phyloP scores from a whole-genome alignment of 2,888 invertebrate genomes.

The Ophion slaviceki region DNA sequence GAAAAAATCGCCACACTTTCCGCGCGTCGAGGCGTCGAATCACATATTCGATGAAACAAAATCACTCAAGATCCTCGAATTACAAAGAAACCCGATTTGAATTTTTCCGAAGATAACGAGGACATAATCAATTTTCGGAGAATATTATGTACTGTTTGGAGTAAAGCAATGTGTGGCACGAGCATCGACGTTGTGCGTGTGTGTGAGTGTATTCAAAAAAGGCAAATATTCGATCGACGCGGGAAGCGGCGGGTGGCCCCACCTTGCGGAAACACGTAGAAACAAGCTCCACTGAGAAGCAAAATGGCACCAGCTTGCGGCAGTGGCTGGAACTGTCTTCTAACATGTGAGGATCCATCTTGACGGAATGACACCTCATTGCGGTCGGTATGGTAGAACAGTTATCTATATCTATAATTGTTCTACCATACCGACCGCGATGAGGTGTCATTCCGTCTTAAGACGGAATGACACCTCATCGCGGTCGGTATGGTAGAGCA shows the following conservation, averaged over 20 bases:
- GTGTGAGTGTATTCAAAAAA: neutral
- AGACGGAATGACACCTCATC: too few species aligned
- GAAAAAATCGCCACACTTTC: neutral
- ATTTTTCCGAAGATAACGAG: neutral
- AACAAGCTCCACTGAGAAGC: neutral
- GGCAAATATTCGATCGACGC: slow-evolving; percentile 28
- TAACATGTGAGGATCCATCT: too few species aligned
- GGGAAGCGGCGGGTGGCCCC: neutral
- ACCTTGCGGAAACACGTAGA: neutral
- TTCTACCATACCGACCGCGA: too few species aligned
- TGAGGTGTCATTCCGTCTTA: too few species aligned
- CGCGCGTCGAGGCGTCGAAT: neutral
- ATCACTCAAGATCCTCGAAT: neutral
- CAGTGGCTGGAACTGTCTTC: too few species aligned
- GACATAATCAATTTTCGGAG: slow-evolving; percentile 5
- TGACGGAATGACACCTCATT: too few species aligned
- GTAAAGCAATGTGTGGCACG: slow-evolving; percentile 1
- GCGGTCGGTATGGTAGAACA: too few species aligned
- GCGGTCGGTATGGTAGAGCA: too few species aligned
- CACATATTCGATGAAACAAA: neutral
- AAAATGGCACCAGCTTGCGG: neutral
- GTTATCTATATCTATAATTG: too few species aligned
- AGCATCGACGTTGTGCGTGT: neutral
- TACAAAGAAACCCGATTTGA: neutral
- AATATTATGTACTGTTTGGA: slow-evolving; percentile 14